Base-by-base conservation (phyloP, 1,140 invertebrate genomes). In the Listronotus oregonensis region DNA sequence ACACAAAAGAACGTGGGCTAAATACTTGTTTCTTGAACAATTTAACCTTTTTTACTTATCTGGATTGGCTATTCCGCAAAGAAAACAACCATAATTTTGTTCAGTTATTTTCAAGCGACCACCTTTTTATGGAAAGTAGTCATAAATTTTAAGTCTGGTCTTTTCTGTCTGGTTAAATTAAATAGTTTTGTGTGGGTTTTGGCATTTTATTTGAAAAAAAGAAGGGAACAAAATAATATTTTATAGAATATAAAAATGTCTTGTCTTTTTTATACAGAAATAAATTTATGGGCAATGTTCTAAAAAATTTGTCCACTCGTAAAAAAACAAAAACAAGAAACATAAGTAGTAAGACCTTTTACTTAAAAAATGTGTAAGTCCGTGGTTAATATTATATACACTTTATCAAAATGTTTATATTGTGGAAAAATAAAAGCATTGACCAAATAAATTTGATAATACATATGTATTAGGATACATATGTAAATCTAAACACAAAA, bases 1-100 rank as follows among this genome's bases (percentile, higher is more conserved):
- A 27, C 3, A 27, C n/a, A 46, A 49, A 34, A 40, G 42, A 3
- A 61, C 58, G 58, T 61, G 47, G 58, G 58, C 47, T 61, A n/a
- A 27, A 44, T 37, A 51, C 44, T 31, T 14, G 37, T 37, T 17
- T 12, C 32, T 18, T 17, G n/a, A 58, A 58, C 58, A 52, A 12
- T 61, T 37, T 61, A 40, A 31, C 37, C 37, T 54, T 63, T 63
- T 63, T 55, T 52, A 27, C 21, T 63, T 52, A 55, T 63, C 61
- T 54, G 18, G 32, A 44, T 62, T 52, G n/a, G 49, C 43, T 39
- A 62, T 44, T 39, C 42, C 14, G 21, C 46, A 18, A 59, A 39
- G 21, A 59, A 37, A 49, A 49, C 56, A 59, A 59, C 42, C 56
- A 59, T 49, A 59, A 59, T 59, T 59, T 47, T n/a, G 47, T 37